Evolutionary conservation across 2,888 invertebrate species (phyloP).

Genomic region (Mythimna lalbum): DNA sequence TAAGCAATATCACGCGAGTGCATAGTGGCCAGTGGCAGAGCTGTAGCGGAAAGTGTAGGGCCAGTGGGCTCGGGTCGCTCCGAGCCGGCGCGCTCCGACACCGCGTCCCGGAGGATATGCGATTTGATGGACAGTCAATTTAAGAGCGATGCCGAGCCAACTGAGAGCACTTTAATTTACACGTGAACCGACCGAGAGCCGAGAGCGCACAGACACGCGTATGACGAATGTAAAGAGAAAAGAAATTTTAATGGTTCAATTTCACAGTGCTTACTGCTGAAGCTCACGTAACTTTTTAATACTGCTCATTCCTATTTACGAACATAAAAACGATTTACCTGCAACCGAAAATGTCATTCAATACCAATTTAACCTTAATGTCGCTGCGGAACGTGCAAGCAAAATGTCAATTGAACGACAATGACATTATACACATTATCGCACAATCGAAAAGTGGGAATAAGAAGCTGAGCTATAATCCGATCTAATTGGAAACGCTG

Average conservation of each 20-base stretch:
- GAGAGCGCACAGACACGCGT: constrained; percentile 33
- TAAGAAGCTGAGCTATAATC: constrained; percentile 37
- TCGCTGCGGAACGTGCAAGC: constrained; percentile 36
- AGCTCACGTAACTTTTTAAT: constrained; percentile 27
- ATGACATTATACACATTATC: constrained; percentile 47
- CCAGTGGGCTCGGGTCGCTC: constrained; percentile 52
- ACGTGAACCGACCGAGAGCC: constrained; percentile 50
- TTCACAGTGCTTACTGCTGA: constrained; percentile 34
- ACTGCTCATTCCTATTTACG: constrained; percentile 16
- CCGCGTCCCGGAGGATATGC: constrained; percentile 66
- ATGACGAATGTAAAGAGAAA: constrained; percentile 23
- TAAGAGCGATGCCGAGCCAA: constrained; percentile 68
- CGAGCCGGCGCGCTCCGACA: constrained; percentile 18
- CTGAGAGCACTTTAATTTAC: constrained; percentile 73
- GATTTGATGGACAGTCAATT: constrained; percentile 82
- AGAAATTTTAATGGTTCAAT: constrained; percentile 31
- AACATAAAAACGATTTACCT: constrained; percentile 29
- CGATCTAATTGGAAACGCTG: constrained; percentile 42
- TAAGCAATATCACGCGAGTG: constrained; percentile 84
- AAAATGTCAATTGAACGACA: constrained; percentile 43
- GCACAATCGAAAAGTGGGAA: constrained; percentile 22
- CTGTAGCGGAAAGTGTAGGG: constrained; percentile 53
- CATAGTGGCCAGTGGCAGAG: constrained; percentile 63
- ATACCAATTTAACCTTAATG: constrained; percentile 38
- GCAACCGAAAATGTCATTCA: constrained; percentile 29